Conservation (phyloP, 92 coral and sea anemone species). For the Umimayanthus chanpuru region DNA sequence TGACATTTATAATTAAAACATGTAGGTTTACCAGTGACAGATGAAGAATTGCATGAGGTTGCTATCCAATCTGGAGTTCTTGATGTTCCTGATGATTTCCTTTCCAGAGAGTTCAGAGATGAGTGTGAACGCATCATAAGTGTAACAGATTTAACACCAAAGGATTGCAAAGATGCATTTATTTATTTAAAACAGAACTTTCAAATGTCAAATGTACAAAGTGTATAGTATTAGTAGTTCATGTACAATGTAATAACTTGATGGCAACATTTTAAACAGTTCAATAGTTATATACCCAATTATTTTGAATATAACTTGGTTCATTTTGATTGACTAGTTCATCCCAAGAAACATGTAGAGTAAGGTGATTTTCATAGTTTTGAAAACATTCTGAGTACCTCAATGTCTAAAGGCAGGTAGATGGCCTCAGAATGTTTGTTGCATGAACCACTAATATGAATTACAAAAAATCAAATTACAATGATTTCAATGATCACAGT, state of each 20-base stretch:
- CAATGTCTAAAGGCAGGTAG: constrained; percentile 15
- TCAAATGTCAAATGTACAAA: constrained; percentile 6
- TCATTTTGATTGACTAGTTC: constrained; percentile 30
- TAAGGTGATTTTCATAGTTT: neutral
- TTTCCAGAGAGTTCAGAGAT: constrained; percentile 37
- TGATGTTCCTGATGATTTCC: constrained; percentile 45
- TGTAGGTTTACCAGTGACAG: constrained; percentile 19
- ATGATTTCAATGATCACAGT: too few species aligned
- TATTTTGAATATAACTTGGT: constrained; percentile 19
- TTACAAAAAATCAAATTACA: too few species aligned
- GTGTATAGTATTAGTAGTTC: constrained; percentile 14
- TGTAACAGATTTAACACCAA: constrained; percentile 14
- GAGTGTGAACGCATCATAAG: constrained; percentile 42
- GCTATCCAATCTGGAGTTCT: constrained; percentile 45
- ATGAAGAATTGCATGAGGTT: constrained; percentile 31
- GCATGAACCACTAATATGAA: constrained; percentile 4
- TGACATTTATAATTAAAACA: too few species aligned
- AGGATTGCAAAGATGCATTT: constrained; percentile 37
- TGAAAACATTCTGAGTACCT: neutral
- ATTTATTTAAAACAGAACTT: constrained; percentile 20
- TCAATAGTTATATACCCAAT: constrained; percentile 30
- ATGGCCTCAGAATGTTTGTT: constrained; percentile 15
- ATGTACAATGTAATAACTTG: constrained; percentile 19
- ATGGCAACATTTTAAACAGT: constrained; percentile 28
- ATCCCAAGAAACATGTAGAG: constrained; percentile 30